Evolutionary conservation across 2,113 vertebrate species (phyloP), one percentile per base, ranked within the genome.

Genomic region (Trogon melanurus): DNA sequence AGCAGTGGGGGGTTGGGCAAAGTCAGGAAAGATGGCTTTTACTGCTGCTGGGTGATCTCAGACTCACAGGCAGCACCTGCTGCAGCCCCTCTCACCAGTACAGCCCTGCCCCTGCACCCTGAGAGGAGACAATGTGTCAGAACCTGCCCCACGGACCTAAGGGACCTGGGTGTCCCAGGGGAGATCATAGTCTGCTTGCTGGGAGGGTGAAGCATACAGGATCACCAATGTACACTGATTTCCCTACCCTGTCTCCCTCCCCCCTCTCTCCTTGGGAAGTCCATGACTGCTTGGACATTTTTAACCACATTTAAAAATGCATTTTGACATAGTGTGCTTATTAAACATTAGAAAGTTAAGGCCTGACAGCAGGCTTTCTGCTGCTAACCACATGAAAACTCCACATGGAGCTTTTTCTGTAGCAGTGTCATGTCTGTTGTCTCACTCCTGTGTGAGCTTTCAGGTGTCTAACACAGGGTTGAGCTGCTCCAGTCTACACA

Each of bases 171-270:
- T 45, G 32, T 47, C 29, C 29, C 45, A 25, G 19, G 15, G 11
- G 10, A 60, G 13, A 29, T 3, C 0, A 3, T 1, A 17, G 26
- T 3, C 30, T 7, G 13, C 38, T 79, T 36, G 25, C 45, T 61
- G 53, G 26, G 18, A 81, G 48, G 16, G 11, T 21, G 3, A 72
- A 26, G 30, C 22, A 82, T 61, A 71, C 0, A 5, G 67, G 14
- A 51, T 78, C 34, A 76, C 19, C 27, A 47, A 25, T 0, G 18
- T 47, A 45, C 16, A 29, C 30, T 27, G 0, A 0, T 45, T 67
- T 50, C 74, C 66, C 36, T 79, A 66, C 57, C 66, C 51, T 80
- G 58, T 22, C 50, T 76, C 38, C 10, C 11, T 54, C 11, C 25
- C 4, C 11, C 6, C 22, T 36, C 21, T 81, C 73, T 85, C n/a